Evolutionary conservation across 35 echinoderm and acorn worm genomes (phyloP).

Genomic region (Ophioderma brevispina): DNA sequence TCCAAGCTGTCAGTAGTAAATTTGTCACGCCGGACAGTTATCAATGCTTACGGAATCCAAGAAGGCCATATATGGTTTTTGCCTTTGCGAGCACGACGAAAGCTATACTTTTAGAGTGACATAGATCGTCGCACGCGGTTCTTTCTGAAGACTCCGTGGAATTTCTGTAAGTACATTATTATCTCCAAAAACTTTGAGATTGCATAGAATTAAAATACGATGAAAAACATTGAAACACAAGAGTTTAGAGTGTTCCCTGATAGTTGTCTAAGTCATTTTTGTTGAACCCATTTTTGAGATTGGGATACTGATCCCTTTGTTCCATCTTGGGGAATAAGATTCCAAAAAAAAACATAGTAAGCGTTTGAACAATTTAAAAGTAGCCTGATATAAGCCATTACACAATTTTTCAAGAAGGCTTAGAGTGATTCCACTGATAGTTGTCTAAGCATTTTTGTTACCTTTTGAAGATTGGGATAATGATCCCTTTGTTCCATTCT

Average conservation of each 20-base stretch:
- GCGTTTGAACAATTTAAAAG: too few species aligned
- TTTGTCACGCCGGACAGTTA: neutral
- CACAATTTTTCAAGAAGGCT: too few species aligned
- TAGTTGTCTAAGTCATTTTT: too few species aligned
- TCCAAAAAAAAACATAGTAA: too few species aligned
- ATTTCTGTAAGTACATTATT: conserved; percentile 3
- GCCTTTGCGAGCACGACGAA: neutral
- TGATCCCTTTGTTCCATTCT: neutral
- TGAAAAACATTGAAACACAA: conserved; percentile 2
- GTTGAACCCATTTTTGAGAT: too few species aligned
- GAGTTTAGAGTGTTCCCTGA: neutral
- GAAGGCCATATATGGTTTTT: conserved; percentile 12
- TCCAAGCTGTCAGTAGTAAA: neutral
- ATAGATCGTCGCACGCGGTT: neutral
- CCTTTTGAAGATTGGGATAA: conserved; percentile 8
- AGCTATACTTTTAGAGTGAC: neutral
- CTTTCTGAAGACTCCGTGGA: neutral
- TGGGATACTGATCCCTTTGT: too few species aligned
- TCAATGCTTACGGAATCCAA: neutral
- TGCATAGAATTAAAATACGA: neutral
- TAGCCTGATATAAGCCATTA: too few species aligned
- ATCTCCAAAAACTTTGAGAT: neutral
- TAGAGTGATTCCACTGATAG: too few species aligned
- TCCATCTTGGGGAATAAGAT: too few species aligned
- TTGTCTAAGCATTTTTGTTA: neutral